phyloP scores from a whole-genome alignment of 2,113 vertebrate genomes.

The Elephas maximus region DNA sequence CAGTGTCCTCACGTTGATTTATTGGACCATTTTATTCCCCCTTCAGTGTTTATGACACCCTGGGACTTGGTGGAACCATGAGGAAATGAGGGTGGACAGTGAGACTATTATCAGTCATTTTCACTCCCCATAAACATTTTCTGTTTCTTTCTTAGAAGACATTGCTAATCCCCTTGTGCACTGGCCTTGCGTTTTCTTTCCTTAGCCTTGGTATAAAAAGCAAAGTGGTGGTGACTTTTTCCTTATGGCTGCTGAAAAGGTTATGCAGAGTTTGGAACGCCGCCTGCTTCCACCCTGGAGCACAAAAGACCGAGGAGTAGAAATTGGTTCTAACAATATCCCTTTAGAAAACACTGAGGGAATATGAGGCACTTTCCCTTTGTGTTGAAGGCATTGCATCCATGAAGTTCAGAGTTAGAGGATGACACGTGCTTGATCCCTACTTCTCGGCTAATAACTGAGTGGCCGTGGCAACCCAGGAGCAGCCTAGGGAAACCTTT shows the following conservation, averaged over 20 bases:
- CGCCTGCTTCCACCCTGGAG: conserved; percentile 69
- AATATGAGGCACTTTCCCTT: conserved; percentile 22
- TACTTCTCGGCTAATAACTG: neutral
- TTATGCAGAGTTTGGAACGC: conserved; percentile 52
- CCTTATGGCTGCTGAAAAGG: conserved; percentile 79
- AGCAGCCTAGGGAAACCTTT: neutral
- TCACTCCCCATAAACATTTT: conserved; percentile 80
- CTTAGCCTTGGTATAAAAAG: conserved; percentile 23
- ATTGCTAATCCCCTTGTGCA: conserved; percentile 39
- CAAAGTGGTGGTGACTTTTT: conserved; percentile 76
- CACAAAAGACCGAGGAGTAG: conserved; percentile 66
- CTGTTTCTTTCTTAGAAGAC: conserved; percentile 68
- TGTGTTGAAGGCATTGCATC: neutral
- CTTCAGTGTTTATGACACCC: conserved; percentile 65
- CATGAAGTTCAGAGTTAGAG: neutral
- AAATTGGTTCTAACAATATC: conserved; percentile 67
- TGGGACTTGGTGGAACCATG: neutral
- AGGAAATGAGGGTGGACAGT: conserved; percentile 76
- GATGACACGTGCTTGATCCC: neutral
- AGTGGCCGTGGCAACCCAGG: neutral
- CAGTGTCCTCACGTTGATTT: neutral
- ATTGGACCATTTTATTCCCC: neutral
- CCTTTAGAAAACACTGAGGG: conserved; percentile 29
- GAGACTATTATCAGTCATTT: conserved; percentile 75
- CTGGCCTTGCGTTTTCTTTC: conserved; percentile 20